Evolutionary conservation across 1,140 invertebrate species (phyloP).

Genomic region (Drosophila orena): DNA sequence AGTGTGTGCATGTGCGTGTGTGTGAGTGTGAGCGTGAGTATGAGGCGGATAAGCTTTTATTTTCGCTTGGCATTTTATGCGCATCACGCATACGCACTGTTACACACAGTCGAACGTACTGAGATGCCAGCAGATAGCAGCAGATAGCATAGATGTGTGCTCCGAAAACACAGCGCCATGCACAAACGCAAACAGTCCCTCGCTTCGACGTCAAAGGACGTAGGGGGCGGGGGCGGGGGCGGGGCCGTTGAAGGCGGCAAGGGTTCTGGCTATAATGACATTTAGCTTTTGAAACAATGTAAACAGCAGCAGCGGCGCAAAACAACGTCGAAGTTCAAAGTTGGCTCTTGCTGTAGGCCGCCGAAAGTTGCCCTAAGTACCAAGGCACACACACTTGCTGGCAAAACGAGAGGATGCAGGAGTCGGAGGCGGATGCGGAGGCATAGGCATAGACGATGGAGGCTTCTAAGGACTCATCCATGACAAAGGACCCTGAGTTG

Average conservation of each 20-base stretch:
- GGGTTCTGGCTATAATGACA: conserved; percentile 74
- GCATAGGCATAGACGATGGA: not conserved
- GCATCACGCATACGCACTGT: conserved; percentile 81
- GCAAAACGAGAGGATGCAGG: not conserved
- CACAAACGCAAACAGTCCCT: conserved; percentile 68
- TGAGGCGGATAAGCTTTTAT: conserved; percentile 65
- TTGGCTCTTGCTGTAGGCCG: conserved; percentile 67
- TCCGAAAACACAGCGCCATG: conserved; percentile 47
- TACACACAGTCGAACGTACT: conserved; percentile 52
- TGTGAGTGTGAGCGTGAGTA: not conserved
- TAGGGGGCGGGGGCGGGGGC: not conserved
- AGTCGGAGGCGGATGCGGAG: not conserved
- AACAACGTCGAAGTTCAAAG: conserved; percentile 75
- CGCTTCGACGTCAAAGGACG: conserved; percentile 63
- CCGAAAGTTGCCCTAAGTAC: conserved; percentile 73
- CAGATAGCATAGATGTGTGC: conserved; percentile 56
- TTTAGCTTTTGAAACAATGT: conserved; percentile 82
- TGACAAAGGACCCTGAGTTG: conserved; percentile 45
- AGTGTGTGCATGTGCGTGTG: not conserved
- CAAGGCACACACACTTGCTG: conserved; percentile 33
- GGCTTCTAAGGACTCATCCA: not conserved
- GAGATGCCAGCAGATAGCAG: conserved; percentile 52
- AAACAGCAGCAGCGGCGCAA: conserved; percentile 60
- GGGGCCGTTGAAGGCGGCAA: conserved; percentile 2
- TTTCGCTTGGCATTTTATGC: conserved; percentile 81